Base-by-base conservation (phyloP, 2,888 invertebrate genomes). In the Acleris cristana region DNA sequence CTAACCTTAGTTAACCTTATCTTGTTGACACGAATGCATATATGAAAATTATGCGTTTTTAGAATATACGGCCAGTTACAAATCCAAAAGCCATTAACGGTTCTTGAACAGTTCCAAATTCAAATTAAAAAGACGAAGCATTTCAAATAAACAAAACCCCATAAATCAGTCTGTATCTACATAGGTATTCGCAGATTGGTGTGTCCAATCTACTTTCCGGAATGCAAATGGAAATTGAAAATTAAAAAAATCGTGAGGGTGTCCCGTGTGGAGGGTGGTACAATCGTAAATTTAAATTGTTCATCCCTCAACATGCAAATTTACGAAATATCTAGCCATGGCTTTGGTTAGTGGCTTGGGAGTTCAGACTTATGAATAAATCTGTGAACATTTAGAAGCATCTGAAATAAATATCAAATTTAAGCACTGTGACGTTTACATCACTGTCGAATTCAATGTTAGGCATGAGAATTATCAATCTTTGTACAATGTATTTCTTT, bases 201-300 rank as follows among this genome's bases (percentile, higher is more conserved):
- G 67, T 67, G 67, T 68, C 64, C 64, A 68, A 64, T 68, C 64
- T 64, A 68, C 64, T 64, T 68, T 54, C 57, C 71, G 86, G 90
- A 90, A 92, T 91, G 88, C 88, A 89, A 92, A 92, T 90, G 88
- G 85, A 90, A 92, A 91, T 90, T 90, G 91, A 92, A 92, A 92
- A 90, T 91, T 89, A 88, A 90, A 90, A 80, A 90, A 91, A 90
- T 88, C 79, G 85, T 85, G 89, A 90, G 90, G 91, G 90, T 86
- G 86, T 76, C 73, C 79, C 83, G 77, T 83, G 72, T 77, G 74
- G 84, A 87, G 89, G 90, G 88, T 79, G 85, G 82, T 73, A 84
- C 84, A 88, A 89, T 86, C 92, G 91, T 91, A 92, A 92, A 92
- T 92, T 91, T 89, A 90, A 91, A 92, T 90, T 89, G 91, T 90